phyloP scores from a whole-genome alignment of 2,888 invertebrate genomes.

The Lissonota sp. region DNA sequence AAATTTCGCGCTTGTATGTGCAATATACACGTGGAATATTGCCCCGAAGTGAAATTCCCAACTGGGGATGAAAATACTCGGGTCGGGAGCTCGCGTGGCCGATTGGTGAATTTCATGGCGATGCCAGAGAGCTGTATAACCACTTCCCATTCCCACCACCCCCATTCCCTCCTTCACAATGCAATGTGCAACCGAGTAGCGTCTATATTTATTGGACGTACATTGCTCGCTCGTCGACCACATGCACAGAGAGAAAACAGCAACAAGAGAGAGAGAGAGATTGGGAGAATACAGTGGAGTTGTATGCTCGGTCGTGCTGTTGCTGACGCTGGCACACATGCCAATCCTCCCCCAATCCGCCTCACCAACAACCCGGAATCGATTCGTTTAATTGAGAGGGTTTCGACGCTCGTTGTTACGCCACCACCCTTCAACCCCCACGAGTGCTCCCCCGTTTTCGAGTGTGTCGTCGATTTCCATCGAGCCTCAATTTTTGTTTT shows the following conservation, averaged over 20 bases:
- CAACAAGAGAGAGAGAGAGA: constrained; percentile 46
- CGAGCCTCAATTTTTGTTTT: neutral
- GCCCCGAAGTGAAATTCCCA: constrained; percentile 59
- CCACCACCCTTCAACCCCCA: constrained; percentile 25
- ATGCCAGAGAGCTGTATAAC: constrained; percentile 42
- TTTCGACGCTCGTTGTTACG: constrained; percentile 63
- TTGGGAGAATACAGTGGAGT: constrained; percentile 54
- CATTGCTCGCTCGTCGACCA: constrained; percentile 63
- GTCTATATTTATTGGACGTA: constrained; percentile 70
- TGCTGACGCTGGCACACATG: constrained; percentile 62
- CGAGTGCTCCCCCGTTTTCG: no score
- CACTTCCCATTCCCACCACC: constrained; percentile 26
- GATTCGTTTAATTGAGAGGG: constrained; percentile 80
- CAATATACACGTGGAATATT: constrained; percentile 30
- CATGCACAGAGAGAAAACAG: constrained; percentile 43
- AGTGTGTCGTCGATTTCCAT: constrained; percentile 54
- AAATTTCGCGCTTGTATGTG: neutral
- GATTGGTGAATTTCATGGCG: constrained; percentile 60
- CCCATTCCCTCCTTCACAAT: neutral
- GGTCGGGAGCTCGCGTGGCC: constrained; percentile 52
- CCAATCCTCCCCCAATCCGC: constrained; percentile 34
- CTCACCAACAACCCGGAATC: constrained; percentile 67
- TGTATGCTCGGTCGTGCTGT: constrained; percentile 52
- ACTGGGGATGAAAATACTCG: constrained; percentile 64
- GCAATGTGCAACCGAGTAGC: constrained; percentile 62